A percentile compares a stretch with the other conserved stretches of the same genome.
Conservation (phyloP, 2,888 invertebrate genomes). For the Drosophila anomelani region DNA sequence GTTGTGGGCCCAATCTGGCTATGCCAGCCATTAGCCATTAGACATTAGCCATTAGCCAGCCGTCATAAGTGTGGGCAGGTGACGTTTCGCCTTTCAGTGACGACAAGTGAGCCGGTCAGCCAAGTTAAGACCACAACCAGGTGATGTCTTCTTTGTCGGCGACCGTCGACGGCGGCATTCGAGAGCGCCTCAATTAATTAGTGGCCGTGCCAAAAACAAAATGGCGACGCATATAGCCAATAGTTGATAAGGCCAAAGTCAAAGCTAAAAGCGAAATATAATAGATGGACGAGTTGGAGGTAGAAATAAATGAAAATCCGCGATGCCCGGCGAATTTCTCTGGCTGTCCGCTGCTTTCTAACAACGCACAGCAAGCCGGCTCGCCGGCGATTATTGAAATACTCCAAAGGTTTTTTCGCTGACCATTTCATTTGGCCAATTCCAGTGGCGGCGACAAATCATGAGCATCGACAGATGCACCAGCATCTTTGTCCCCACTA, state of each 20-base stretch:
- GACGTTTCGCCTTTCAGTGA: conserved; percentile 31
- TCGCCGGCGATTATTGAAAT: conserved; percentile 71
- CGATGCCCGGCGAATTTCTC: conserved; percentile 65
- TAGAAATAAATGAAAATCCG: conserved; percentile 36
- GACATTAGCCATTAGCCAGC: conserved; percentile 24
- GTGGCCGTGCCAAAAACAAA: conserved; percentile 52
- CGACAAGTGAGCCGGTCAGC: conserved; percentile 1
- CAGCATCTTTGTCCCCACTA: conserved; percentile 52
- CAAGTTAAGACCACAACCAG: conserved; percentile 4
- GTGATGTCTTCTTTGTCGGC: conserved; percentile 62
- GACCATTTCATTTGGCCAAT: conserved; percentile 45
- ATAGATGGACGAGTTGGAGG: conserved; percentile 26
- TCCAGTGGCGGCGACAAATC: conserved; percentile 63
- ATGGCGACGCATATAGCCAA: conserved; percentile 54
- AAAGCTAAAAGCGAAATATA: conserved; percentile 14
- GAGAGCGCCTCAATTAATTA: conserved; percentile 69
- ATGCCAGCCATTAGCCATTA: conserved; percentile 32
- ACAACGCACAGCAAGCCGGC: conserved; percentile 55
- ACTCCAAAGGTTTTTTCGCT: conserved; percentile 68
- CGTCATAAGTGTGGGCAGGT: conserved; percentile 54
- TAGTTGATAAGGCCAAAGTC: conserved; percentile 32
- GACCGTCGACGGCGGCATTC: conserved; percentile 17
- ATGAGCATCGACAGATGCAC: conserved; percentile 50
- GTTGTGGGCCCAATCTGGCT: conserved; percentile 16
- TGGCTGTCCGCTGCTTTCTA: conserved; percentile 66